Evolutionary conservation across 2,113 vertebrate species (phyloP), one percentile per base, ranked within the genome.

Genomic region (Otolemur garnettii): DNA sequence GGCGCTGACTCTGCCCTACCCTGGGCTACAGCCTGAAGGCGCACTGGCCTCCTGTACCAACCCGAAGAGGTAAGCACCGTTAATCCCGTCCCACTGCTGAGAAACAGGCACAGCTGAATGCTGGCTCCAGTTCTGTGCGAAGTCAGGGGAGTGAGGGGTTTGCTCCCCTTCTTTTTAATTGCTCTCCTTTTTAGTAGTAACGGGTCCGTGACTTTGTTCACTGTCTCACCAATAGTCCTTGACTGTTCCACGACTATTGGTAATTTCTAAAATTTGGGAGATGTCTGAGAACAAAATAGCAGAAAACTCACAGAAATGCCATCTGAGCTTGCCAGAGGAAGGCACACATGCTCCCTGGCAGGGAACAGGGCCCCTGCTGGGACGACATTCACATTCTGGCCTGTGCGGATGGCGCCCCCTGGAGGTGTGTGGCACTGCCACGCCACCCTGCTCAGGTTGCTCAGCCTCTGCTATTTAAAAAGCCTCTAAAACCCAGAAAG

Each of bases 281-380:
- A 26, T 38, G 26, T 89, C 83, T 64, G 22, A 22, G 75, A 59
- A 66, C 69, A 90, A 77, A 90, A 57, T 2, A 94, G 75, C 66
- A 92, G 93, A 91, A 71, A 60, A 64, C 12, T 53, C 45, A n/a
- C 26, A 42, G 21, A 87, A 66, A 59, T 14, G 15, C n/a, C 33
- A 38, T 11, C 11, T 7, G 11, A 22, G 30, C 45, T 2, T 10
- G 26, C 69, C 2, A 26, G 69, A 57, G 14, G n/a, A 59, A 91
- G 62, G 42, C 13, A 0, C 50, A 15, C 35, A 18, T 17, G 11
- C 2, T 53, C 14, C 14, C 6, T 7, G 74, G 57, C 77, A 14
- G 4, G 1, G 0, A 14, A 2, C 1, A 1, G 13, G 38, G n/a
- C 12, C 11, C 64, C 83, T 50, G 1, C 66, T 21, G 9, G 78